Evolutionary conservation across 2,888 invertebrate species (phyloP), one percentile per base, ranked within the genome.

Genomic region (Lasioglossum calceatum): DNA sequence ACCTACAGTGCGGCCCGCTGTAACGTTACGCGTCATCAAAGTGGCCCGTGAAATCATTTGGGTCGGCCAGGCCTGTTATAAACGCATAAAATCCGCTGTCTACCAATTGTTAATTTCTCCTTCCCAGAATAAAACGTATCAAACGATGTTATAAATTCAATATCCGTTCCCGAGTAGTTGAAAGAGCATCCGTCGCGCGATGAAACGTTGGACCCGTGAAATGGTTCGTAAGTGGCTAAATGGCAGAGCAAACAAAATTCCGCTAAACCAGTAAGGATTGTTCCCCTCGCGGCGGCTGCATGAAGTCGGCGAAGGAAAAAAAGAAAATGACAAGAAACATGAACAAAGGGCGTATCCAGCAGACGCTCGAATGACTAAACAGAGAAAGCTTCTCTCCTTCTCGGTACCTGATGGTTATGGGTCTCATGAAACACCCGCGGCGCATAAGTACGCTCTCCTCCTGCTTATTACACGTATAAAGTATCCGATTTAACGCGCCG

Each of bases 401-500:
- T 16, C 76, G 72, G 47, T 70, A 44, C 76, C 73, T 67, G 76
- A 85, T 85, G 80, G 73, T 85, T 84, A 84, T 85, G 85, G 72
- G 23, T 36, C 85, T 80, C 54, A 44, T 47, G 79, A 84, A 84
- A 79, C 79, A 79, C 64, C 72, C 79, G 39, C 44, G 76, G 74
- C 79, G 84, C 84, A 72, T 84, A 79, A 85, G 84, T 85, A 85
- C 64, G 73, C 67, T 39, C 87, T 82, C 47, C 79, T 67, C 42
- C 87, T 47, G 79, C 85, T 89, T 88, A 85, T 85, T 82, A 79
- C 80, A 80, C 77, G 80, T 76, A 82, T 85, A 87, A 78, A 89
- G 79, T 81, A 75, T 89, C 84, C 85, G 81, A 82, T 85, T 89
- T 78, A 85, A 79, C 58, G 85, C 64, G 72, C 8, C 75, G 39